These are phyloP conservation scores for Meteorus sp. DNA, from an alignment of 1,140 invertebrate genomes.

Conservation along the genomic window DNA sequence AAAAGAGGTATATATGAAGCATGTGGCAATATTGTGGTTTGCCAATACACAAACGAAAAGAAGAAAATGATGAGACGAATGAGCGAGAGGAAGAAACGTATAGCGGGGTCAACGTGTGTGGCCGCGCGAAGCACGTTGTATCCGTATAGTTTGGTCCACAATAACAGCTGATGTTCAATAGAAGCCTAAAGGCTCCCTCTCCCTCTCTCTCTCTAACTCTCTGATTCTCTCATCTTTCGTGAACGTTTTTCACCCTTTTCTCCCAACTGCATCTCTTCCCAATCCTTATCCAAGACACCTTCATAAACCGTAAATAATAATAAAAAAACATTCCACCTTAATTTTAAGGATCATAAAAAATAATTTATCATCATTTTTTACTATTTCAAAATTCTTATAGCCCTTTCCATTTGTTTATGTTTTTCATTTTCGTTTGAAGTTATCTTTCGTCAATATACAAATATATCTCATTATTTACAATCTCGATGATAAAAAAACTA, in stretches of 20 bases:
- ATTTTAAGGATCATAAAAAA: too few species aligned
- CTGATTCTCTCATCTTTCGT: constrained; percentile 21
- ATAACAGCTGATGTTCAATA: constrained; percentile 40
- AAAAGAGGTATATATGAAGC: constrained; percentile 7
- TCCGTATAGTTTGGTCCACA: constrained; percentile 39
- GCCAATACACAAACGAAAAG: constrained; percentile 10
- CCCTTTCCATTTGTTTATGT: background rate
- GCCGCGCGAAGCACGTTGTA: constrained; percentile 30
- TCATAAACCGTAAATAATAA: background rate
- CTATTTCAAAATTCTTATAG: background rate
- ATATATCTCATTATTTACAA: constrained; percentile 27
- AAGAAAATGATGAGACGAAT: constrained; percentile 18
- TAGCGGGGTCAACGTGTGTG: constrained; percentile 36
- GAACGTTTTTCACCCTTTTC: constrained; percentile 3
- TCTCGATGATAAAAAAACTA: background rate
- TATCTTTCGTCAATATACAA: constrained; percentile 10
- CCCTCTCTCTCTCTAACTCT: constrained; percentile 5
- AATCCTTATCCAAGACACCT: background rate
- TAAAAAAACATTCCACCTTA: too few species aligned
- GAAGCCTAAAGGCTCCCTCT: constrained; percentile 27
- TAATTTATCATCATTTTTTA: background rate
- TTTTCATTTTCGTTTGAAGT: too few species aligned
- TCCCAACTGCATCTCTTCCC: background rate
- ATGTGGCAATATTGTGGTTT: constrained; percentile 22
- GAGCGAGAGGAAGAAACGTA: constrained; percentile 11